A percentile compares a stretch with the other conserved stretches of the same genome.
These are phyloP conservation scores for Lasius platythorax DNA, from an alignment of 2,888 invertebrate species.

Conservation along the genomic window DNA sequence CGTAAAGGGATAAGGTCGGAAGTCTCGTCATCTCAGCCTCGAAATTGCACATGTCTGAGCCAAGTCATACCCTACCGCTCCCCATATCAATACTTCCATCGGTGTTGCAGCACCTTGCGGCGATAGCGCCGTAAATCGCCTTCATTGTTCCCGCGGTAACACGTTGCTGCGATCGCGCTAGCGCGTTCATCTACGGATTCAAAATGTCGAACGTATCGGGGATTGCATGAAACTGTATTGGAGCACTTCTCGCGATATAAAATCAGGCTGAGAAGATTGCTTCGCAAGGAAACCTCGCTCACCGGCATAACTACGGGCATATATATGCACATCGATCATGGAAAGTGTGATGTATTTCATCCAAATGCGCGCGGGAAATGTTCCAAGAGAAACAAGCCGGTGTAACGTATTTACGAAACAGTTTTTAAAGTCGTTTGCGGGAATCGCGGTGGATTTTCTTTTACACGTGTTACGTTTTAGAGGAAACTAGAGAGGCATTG, in stretches of 20 bases:
- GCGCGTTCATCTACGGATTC: slow-evolving; percentile 61
- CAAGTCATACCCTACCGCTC: slow-evolving; percentile 51
- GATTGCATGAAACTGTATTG: slow-evolving; percentile 53
- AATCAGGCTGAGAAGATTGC: slow-evolving; percentile 50
- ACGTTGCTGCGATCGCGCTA: slow-evolving; percentile 60
- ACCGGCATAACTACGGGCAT: slow-evolving; percentile 34
- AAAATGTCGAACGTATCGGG: slow-evolving; percentile 53
- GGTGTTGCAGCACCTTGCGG: slow-evolving; percentile 61
- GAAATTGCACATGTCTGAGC: slow-evolving; percentile 42
- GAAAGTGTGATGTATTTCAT: slow-evolving; percentile 53
- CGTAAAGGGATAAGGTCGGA: background rate
- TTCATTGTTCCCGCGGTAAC: slow-evolving; percentile 68
- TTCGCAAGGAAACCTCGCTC: slow-evolving; percentile 49
- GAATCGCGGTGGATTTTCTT: slow-evolving; percentile 12
- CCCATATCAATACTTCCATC: slow-evolving; percentile 55
- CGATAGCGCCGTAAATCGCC: slow-evolving; percentile 68
- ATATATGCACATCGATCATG: slow-evolving; percentile 43
- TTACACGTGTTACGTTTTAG: background rate
- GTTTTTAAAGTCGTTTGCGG: slow-evolving; percentile 54
- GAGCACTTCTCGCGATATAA: slow-evolving; percentile 46
- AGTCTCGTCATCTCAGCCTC: slow-evolving; percentile 6
- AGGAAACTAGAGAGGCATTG: background rate
- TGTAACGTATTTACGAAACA: slow-evolving; percentile 50
- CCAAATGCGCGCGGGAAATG: slow-evolving; percentile 52
- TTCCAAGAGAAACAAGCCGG: slow-evolving; percentile 43